These are phyloP conservation scores for Athalia cordata DNA, from an alignment of 2,888 invertebrate genomes.

Conservation along the genomic window DNA sequence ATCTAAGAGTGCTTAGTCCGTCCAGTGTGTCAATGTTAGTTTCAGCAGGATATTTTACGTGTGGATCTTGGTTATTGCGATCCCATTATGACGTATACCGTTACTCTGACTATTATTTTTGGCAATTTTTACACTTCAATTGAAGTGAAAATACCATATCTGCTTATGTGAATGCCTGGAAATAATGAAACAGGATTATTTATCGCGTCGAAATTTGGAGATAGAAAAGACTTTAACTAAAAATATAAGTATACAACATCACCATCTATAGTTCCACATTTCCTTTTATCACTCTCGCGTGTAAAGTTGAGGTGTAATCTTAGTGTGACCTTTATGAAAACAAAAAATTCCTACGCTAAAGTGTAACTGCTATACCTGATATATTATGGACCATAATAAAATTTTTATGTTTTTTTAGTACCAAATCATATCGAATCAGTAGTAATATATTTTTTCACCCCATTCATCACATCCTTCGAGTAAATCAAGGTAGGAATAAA, in stretches of 20 bases:
- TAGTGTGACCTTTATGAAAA: slow-evolving; percentile 4
- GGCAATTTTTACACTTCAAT: not conserved
- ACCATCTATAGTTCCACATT: not conserved
- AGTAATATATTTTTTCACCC: not conserved
- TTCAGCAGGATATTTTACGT: slow-evolving; percentile 18
- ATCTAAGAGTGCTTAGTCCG: slow-evolving; percentile 62
- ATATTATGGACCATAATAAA: slow-evolving; percentile 65
- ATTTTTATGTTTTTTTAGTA: slow-evolving; percentile 66
- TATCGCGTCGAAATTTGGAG: too few species aligned
- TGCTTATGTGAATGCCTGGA: too few species aligned
- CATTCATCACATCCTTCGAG: too few species aligned
- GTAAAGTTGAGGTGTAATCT: slow-evolving; percentile 29
- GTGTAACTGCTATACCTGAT: slow-evolving; percentile 62
- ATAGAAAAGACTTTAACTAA: too few species aligned
- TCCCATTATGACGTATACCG: too few species aligned
- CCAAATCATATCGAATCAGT: slow-evolving; percentile 8
- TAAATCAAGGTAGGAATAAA: too few species aligned
- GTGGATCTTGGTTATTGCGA: too few species aligned
- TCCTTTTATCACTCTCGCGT: slow-evolving; percentile 30
- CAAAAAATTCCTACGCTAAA: slow-evolving; percentile 47
- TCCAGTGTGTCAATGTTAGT: slow-evolving; percentile 57
- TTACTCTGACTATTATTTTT: slow-evolving; percentile 1
- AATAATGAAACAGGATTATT: not conserved
- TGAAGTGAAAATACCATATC: too few species aligned
- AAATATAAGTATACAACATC: too few species aligned